These are phyloP conservation scores for Craseonycteris thonglongyai DNA, from an alignment of 2,113 vertebrate genomes.

Conservation along the genomic window DNA sequence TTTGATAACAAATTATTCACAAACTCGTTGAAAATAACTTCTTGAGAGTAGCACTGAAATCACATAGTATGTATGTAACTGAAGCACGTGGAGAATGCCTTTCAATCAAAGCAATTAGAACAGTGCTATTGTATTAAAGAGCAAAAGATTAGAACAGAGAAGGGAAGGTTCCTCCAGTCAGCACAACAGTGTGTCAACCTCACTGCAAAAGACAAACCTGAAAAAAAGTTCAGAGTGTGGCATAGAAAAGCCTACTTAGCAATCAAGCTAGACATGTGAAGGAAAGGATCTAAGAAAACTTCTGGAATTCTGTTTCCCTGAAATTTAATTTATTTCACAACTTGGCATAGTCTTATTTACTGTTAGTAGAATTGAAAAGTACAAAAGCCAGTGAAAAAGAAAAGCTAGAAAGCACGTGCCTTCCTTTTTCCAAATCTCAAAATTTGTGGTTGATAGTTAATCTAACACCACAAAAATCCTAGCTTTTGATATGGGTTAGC, in stretches of 20 bases:
- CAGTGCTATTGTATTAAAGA: background rate
- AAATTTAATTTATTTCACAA: slow-evolving; percentile 16
- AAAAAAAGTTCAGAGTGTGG: background rate
- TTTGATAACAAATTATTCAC: background rate
- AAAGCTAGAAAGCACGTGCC: background rate
- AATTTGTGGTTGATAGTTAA: background rate
- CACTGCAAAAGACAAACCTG: background rate
- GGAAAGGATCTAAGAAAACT: background rate
- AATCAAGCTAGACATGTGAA: background rate
- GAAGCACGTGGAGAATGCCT: background rate
- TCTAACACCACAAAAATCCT: background rate
- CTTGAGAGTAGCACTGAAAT: background rate
- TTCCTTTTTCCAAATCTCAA: background rate
- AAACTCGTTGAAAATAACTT: background rate
- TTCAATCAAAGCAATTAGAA: background rate
- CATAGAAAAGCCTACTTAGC: background rate
- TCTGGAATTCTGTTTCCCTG: background rate
- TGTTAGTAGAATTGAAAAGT: background rate
- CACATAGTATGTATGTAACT: background rate
- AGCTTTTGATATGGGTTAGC: background rate
- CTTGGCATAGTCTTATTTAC: background rate
- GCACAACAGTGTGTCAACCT: background rate
- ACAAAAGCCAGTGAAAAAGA: background rate
- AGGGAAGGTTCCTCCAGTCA: background rate
- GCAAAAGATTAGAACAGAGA: background rate